These are phyloP conservation scores for Eupithecia vulgata DNA, from an alignment of 2,888 invertebrate genomes.

Conservation along the genomic window DNA sequence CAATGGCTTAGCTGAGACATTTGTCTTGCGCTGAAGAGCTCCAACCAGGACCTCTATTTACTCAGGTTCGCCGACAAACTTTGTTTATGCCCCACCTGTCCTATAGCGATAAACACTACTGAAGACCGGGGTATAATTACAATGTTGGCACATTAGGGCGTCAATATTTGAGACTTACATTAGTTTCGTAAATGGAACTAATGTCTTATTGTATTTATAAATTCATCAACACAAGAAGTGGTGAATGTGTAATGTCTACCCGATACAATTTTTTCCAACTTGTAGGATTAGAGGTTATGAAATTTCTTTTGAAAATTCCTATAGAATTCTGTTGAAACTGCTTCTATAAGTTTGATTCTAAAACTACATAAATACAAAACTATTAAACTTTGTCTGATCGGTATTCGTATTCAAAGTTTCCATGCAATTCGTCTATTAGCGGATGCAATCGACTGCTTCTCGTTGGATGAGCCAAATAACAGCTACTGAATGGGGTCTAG, in stretches of 20 bases:
- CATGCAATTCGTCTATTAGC: not conserved
- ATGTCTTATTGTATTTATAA: not conserved
- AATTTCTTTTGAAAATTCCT: not conserved
- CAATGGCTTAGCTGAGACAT: conserved; percentile 43
- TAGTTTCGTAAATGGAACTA: not conserved
- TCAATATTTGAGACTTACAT: not conserved
- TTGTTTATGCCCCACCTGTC: conserved; percentile 65
- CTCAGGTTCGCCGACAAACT: conserved; percentile 61
- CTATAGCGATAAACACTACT: conserved; percentile 53
- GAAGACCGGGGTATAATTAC: conserved; percentile 43
- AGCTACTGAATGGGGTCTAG: conserved; percentile 18
- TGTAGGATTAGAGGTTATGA: not conserved
- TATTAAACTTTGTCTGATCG: not conserved
- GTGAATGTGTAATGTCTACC: no score
- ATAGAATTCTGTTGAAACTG: not conserved
- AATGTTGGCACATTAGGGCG: conserved; percentile 28
- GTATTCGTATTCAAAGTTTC: conserved; percentile 5
- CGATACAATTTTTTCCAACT: not conserved
- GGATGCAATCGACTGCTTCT: conserved; percentile 21
- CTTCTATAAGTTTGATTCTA: not conserved
- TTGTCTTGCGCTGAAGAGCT: conserved; percentile 43
- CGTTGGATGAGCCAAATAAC: conserved; percentile 19
- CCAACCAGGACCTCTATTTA: conserved; percentile 58
- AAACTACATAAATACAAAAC: not conserved
- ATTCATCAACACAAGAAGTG: not conserved